Conservation (phyloP, 2,888 invertebrate species). For the Lepidochrysops patricia region DNA sequence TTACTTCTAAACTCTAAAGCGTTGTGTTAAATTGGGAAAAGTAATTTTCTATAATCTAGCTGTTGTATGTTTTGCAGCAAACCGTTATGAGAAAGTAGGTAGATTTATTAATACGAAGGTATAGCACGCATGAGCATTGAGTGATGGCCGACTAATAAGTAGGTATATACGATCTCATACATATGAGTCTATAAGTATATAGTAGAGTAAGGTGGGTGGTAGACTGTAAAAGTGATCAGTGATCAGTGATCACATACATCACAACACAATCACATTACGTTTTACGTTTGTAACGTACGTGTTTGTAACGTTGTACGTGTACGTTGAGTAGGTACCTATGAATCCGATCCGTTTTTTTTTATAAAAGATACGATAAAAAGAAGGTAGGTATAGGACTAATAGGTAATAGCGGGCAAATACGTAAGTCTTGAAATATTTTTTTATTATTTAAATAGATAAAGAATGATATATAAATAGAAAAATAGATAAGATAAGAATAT, state of each 20-base stretch:
- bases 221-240: neutral
- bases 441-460: no score
- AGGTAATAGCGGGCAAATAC: no score
- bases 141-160: neutral
- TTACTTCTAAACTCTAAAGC: neutral
- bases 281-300: no score
- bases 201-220: neutral
- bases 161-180: neutral
- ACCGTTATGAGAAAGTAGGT: neutral
- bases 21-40: neutral
- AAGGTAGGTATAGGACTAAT: no score
- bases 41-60: neutral
- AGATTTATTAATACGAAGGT: neutral
- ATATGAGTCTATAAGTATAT: neutral
- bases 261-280: no score
- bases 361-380: no score
- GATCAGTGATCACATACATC: neutral
- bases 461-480: no score
- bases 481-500: no score
- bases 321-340: no score
- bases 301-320: no score
- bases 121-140: neutral
- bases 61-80: neutral
- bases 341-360: no score
- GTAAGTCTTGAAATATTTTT: no score